Evolutionary conservation across 2,113 vertebrate genomes (phyloP).

Genomic region (Phrynosoma blainvillii): DNA sequence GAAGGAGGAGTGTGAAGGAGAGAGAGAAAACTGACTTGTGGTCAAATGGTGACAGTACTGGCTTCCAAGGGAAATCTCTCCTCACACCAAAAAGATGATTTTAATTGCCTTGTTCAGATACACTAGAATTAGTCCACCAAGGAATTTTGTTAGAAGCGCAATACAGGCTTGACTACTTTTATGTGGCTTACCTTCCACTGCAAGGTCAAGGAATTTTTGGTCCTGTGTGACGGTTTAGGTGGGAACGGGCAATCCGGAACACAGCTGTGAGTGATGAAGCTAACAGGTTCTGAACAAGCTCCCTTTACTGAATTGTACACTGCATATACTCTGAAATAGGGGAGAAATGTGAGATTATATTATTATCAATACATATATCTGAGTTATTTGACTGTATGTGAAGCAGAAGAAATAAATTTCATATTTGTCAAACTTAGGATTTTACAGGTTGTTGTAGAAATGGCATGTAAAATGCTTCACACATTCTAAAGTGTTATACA

Average conservation of each 20-base stretch:
- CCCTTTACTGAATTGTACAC: slow-evolving; percentile 91
- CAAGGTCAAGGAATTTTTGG: slow-evolving; percentile 91
- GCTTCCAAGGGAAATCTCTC: background rate
- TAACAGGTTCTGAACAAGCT: slow-evolving; percentile 87
- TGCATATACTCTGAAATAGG: slow-evolving; percentile 83
- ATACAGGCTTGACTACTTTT: background rate
- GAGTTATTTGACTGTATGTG: background rate
- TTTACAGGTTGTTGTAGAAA: too few relatives aligned
- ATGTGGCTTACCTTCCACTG: slow-evolving; percentile 92
- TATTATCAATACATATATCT: too few relatives aligned
- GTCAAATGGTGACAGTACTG: background rate
- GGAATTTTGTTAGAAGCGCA: background rate
- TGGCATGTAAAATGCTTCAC: too few relatives aligned
- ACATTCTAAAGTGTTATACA: too few relatives aligned
- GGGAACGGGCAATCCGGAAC: slow-evolving; percentile 89
- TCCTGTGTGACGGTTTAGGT: slow-evolving; percentile 91
- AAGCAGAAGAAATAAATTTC: background rate
- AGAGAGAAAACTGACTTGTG: background rate
- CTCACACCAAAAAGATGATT: background rate
- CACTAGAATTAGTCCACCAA: background rate
- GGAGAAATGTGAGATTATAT: background rate
- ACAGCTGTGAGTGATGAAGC: slow-evolving; percentile 93
- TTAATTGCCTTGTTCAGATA: background rate
- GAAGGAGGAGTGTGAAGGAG: background rate
- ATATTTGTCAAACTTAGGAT: background rate